phyloP scores from a whole-genome alignment of 2,113 vertebrate species.

The Nannospalax galili region DNA sequence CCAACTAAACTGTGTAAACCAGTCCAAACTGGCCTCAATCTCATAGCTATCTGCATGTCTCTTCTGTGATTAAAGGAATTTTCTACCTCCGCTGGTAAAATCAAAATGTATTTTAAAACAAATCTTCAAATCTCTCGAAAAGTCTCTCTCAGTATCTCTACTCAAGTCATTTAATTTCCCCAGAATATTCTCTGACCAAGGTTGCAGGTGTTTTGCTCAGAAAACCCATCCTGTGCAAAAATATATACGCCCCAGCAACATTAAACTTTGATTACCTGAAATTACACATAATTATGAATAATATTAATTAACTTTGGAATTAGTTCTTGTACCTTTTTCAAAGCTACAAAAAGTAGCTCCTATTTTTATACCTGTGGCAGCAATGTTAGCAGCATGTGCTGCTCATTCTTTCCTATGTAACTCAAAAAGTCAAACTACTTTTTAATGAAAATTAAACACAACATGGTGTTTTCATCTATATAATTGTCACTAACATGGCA shows the following conservation, averaged over 20 bases:
- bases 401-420: background rate
- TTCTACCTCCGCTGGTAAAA: background rate
- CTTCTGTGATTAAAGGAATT: too few species aligned
- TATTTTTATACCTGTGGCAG: background rate
- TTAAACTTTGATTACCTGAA: background rate
- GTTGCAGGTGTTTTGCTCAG: background rate
- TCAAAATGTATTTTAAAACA: constrained; percentile 3
- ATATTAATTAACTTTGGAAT: background rate
- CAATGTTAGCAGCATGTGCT: background rate
- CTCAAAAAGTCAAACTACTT: constrained; percentile 23
- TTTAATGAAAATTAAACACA: constrained; percentile 41
- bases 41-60: too few species aligned
- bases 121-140: background rate
- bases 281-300: background rate
- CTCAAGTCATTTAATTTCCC: background rate
- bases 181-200: background rate
- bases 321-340: background rate
- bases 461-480: constrained; percentile 45
- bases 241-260: background rate
- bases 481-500: constrained; percentile 67
- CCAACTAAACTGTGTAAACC: too few species aligned
- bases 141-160: background rate
- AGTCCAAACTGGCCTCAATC: too few species aligned
- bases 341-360: background rate
- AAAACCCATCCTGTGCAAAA: background rate